A percentile compares a stretch with the other conserved stretches of the same genome.
phyloP scores from a whole-genome alignment of 2,888 invertebrate species.

The Glyphotaelius pellucidus region DNA sequence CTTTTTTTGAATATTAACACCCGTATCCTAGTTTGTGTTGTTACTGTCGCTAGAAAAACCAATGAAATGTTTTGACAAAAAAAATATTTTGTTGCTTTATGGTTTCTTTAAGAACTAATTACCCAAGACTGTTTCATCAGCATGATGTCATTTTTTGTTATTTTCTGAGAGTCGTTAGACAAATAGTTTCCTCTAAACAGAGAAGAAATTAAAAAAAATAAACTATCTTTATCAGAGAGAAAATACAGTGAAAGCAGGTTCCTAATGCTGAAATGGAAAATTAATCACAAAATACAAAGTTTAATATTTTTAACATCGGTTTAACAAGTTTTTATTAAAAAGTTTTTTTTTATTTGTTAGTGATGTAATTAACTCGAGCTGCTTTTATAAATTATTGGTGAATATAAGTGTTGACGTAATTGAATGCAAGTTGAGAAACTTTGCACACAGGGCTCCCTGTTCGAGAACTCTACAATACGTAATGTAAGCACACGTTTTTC shows the following conservation, averaged over 20 bases:
- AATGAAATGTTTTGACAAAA: background rate
- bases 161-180: background rate
- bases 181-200: background rate
- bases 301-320: too few species aligned
- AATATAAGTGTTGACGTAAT: background rate
- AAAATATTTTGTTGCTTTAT: background rate
- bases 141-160: background rate
- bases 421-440: background rate
- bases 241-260: too few species aligned
- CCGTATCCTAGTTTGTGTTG: background rate
- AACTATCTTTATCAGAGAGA: too few species aligned
- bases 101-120: background rate
- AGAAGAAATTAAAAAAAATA: background rate
- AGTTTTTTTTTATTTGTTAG: too few species aligned
- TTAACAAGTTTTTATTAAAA: too few species aligned
- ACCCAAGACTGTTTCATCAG: background rate
- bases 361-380: too few species aligned
- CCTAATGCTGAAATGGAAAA: too few species aligned
- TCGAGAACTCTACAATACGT: too few species aligned
- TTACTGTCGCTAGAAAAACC: background rate
- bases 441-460: background rate
- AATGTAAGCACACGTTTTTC: too few species aligned
- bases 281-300: too few species aligned
- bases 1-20: background rate
- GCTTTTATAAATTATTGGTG: background rate